These are phyloP conservation scores for Bujurquina vittata DNA, from an alignment of 2,113 vertebrate species.

Conservation along the genomic window DNA sequence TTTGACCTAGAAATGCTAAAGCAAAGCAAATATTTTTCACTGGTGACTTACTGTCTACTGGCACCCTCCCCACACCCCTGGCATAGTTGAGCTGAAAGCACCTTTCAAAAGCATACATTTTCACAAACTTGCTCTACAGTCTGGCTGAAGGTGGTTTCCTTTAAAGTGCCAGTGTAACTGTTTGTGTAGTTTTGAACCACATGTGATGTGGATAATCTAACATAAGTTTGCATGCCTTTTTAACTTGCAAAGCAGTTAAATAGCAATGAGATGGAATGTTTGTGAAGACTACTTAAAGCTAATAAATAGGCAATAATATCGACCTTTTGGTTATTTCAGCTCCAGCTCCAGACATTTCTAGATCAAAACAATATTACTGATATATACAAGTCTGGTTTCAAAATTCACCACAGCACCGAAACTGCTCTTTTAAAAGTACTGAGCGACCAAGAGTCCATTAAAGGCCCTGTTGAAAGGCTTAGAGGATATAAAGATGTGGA, in stretches of 20 bases:
- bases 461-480: no score
- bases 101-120: background rate
- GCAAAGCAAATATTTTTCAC: slow-evolving; percentile 11
- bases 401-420: no score
- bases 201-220: slow-evolving; percentile 16
- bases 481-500: no score
- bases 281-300: background rate
- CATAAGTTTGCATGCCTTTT: slow-evolving; percentile 19
- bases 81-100: background rate
- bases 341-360: no score
- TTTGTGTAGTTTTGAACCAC: background rate
- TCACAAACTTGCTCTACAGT: background rate
- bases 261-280: background rate
- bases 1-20: slow-evolving; percentile 56
- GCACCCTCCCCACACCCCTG: background rate
- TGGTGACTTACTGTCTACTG: background rate
- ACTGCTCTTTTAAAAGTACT: no score
- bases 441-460: no score
- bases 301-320: background rate
- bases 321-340: background rate
- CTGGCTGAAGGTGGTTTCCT: background rate
- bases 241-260: slow-evolving; percentile 23
- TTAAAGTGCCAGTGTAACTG: background rate
- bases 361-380: no score
- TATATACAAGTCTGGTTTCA: no score